Base-by-base conservation (phyloP, 2,888 invertebrate genomes). In the Cataglyphis albicans region DNA sequence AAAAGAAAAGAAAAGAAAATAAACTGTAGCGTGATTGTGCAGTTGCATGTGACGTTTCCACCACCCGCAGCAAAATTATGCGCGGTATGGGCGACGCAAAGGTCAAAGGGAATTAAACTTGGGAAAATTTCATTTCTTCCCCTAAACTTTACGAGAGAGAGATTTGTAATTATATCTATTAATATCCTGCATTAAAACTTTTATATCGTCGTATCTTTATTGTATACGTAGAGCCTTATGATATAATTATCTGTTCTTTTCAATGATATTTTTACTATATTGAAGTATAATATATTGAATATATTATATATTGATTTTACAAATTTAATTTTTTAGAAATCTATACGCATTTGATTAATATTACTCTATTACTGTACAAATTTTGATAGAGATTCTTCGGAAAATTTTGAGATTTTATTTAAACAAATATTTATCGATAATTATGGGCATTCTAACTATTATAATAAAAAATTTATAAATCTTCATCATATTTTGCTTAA, bases 61-160 rank as follows among this genome's bases (percentile, higher is more conserved):
- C 73, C 76, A 67, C 70, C 81, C 76, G 38, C 68, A 78, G 59
- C 81, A 80, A 86, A 83, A 87, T 87, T 87, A 88, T 86, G 83
- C 81, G 86, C 78, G 86, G 70, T 80, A 80, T 83, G 86, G 78
- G 81, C 86, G 52, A 63, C 41, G 75, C 63, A 41, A 74, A 75
- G 74, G 63, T 74, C 75, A 80, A 81, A 70, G 12, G n/a, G 85
- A 67, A 85, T 85, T 87, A 88, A 87, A 88, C 78, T 67, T 74
- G 65, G 87, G 59, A 85, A 78, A 87, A 86, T 88, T 86, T 83
- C 83, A 88, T 83, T 83, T 83, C 83, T 80, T 81, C 57, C 63
- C 59, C 52, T 74, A 70, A 87, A 87, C 80, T 87, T 85, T 65
- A 59, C 21, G 48, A 52, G 7, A 61, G 7, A 61, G 78, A 59